These are phyloP conservation scores for Crotalus helleri DNA, from an alignment of 2,113 vertebrate species.

Conservation along the genomic window DNA sequence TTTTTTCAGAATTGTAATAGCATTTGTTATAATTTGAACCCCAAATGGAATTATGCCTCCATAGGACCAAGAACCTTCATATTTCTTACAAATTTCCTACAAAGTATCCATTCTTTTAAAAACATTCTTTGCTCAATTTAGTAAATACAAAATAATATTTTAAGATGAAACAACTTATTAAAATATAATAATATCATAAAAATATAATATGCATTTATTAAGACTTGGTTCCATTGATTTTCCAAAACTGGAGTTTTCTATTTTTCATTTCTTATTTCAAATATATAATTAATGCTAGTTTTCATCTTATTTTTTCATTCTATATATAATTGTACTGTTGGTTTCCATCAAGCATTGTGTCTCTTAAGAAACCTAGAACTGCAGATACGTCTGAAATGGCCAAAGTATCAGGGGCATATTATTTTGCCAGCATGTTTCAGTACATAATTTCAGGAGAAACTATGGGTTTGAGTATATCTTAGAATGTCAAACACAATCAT, in stretches of 20 bases:
- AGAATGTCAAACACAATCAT: background rate
- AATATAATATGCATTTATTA: background rate
- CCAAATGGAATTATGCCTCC: background rate
- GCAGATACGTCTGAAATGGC: background rate
- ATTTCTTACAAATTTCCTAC: background rate
- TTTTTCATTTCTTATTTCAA: background rate
- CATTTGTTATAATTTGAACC: background rate
- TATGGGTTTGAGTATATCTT: background rate
- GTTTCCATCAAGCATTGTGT: background rate
- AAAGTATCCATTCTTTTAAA: background rate
- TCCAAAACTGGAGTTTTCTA: background rate
- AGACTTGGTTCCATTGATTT: background rate
- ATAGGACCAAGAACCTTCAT: background rate
- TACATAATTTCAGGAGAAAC: background rate
- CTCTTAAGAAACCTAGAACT: background rate
- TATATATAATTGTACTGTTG: background rate
- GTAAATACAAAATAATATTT: background rate
- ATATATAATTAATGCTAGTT: background rate
- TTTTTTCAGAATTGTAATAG: background rate
- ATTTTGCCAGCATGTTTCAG: background rate
- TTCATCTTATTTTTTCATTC: background rate
- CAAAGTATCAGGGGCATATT: background rate
- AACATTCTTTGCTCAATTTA: background rate
- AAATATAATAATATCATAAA: background rate
- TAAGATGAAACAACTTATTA: background rate